Evolutionary conservation across 2,113 vertebrate genomes (phyloP).

Genomic region (Arvicanthis niloticus): DNA sequence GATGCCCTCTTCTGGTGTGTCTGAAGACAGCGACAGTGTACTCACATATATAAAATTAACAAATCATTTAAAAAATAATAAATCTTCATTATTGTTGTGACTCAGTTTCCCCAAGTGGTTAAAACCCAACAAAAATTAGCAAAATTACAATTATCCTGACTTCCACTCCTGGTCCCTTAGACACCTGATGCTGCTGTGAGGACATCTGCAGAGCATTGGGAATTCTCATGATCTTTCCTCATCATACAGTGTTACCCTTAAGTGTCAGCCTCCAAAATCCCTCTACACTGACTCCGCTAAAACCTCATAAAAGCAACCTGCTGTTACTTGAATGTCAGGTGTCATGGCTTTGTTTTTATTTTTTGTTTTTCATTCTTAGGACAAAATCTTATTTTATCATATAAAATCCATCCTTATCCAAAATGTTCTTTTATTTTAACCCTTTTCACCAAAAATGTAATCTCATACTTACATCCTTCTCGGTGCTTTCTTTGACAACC

Average conservation of each 20-base stretch:
- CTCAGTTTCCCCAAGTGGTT: background rate
- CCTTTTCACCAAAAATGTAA: background rate
- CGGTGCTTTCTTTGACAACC: background rate
- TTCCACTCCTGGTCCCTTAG: background rate
- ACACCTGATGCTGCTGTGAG: background rate
- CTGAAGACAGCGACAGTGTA: too few relatives aligned
- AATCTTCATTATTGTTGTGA: background rate
- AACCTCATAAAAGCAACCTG: background rate
- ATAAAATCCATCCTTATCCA: background rate
- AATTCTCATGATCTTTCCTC: background rate
- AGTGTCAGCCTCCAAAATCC: background rate
- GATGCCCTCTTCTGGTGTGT: too few relatives aligned
- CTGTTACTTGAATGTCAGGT: background rate
- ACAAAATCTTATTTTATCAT: background rate
- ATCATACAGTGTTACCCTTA: background rate
- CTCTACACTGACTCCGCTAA: background rate
- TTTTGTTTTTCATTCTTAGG: background rate
- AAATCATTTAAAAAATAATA: background rate
- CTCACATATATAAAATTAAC: background rate
- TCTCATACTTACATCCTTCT: background rate
- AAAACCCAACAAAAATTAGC: background rate
- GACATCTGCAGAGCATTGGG: background rate
- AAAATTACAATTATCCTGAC: background rate
- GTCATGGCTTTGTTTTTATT: background rate
- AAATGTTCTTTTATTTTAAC: background rate